These are phyloP conservation scores for Pyralis farinalis DNA, from an alignment of 2,888 invertebrate species.

Conservation along the genomic window DNA sequence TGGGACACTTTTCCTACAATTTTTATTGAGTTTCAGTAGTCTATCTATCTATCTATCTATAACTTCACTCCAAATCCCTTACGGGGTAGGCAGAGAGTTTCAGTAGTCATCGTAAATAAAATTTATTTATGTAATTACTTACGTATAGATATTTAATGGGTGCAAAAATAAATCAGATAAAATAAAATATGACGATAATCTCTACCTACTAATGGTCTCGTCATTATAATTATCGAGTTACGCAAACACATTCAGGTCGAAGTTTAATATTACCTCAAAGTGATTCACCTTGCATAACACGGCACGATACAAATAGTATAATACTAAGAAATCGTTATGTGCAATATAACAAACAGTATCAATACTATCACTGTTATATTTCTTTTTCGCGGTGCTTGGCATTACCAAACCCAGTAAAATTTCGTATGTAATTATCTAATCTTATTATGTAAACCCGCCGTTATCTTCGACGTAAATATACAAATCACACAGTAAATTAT, in stretches of 20 bases:
- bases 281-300: constrained; percentile 40
- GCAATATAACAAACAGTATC: not conserved
- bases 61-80: too few relatives aligned
- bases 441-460: not conserved
- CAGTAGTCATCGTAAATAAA: too few relatives aligned
- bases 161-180: too few relatives aligned
- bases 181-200: not conserved
- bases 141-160: too few relatives aligned
- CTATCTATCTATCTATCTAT: too few relatives aligned
- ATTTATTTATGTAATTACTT: too few relatives aligned
- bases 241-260: constrained; percentile 46
- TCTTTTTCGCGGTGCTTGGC: too few relatives aligned
- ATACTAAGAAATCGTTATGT: not conserved
- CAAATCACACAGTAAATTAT: not conserved
- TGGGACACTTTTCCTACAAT: too few relatives aligned
- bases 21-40: too few relatives aligned
- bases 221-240: constrained; percentile 21
- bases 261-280: constrained; percentile 40
- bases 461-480: not conserved
- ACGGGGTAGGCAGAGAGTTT: too few relatives aligned
- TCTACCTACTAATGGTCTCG: not conserved
- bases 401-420: not conserved
- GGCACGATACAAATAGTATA: constrained; percentile 10
- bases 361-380: not conserved
- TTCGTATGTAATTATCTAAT: not conserved